Evolutionary conservation across 2,797 vertebrate species (phyloP).

Genomic region (Syncerus caffer): DNA sequence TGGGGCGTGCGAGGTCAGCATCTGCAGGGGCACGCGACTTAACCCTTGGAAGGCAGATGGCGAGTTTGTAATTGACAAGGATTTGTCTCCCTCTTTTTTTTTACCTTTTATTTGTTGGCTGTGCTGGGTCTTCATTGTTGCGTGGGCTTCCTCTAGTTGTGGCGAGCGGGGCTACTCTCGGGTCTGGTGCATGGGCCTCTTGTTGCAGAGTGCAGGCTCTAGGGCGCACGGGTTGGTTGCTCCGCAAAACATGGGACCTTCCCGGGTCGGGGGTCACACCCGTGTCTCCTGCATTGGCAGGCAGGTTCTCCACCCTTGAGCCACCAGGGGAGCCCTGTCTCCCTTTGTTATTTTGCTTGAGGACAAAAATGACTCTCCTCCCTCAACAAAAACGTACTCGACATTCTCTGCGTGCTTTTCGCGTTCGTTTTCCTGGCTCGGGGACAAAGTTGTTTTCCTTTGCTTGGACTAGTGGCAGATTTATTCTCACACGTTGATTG

Average conservation of each 20-base stretch:
- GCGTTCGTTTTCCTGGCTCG: not conserved
- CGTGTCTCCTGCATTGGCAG: not conserved
- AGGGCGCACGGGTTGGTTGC: not conserved
- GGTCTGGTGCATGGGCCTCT: not conserved
- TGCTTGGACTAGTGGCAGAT: not conserved
- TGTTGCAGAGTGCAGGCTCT: not conserved
- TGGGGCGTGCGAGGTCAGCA: not conserved
- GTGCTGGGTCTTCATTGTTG: not conserved
- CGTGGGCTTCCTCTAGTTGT: not conserved
- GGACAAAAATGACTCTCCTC: not conserved
- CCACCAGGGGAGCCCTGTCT: not conserved
- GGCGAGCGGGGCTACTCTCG: rapidly evolving
- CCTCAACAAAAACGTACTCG: not conserved
- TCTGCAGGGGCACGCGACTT: not conserved
- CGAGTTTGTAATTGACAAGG: not conserved
- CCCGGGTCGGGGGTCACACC: not conserved
- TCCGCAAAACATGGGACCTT: not conserved
- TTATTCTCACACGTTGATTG: not conserved
- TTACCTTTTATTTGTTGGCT: not conserved
- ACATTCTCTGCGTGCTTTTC: not conserved
- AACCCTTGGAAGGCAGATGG: not conserved
- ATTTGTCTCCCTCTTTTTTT: not conserved
- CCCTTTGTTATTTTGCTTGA: not conserved
- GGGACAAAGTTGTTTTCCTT: not conserved
- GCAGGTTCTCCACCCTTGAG: not conserved